A percentile compares a stretch with the other conserved stretches of the same genome.
phyloP scores from a whole-genome alignment of 2,888 invertebrate species.

The Diabrotica balteata region DNA sequence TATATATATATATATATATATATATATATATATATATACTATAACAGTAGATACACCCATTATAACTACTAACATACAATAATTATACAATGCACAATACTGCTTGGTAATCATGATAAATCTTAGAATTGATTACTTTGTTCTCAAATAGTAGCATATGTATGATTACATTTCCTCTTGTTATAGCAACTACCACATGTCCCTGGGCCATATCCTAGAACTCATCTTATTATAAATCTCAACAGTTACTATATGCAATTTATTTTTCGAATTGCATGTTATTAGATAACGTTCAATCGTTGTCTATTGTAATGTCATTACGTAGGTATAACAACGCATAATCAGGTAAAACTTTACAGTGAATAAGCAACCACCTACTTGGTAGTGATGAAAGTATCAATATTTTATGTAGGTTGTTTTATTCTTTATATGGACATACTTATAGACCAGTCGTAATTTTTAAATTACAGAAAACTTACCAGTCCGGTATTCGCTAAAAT shows the following conservation, averaged over 20 bases:
- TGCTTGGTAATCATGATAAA: no score
- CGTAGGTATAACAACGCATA: constrained; percentile 8
- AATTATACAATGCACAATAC: no score
- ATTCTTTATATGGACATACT: not conserved
- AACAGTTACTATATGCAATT: no score
- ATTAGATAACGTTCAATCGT: constrained; percentile 18
- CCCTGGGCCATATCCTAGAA: constrained; percentile 1
- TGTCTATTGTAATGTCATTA: constrained; percentile 16
- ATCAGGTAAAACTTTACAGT: constrained; percentile 15
- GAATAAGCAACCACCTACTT: constrained; percentile 10
- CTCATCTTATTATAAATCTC: no score
- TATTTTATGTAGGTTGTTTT: not conserved
- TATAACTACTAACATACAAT: constrained; percentile 1
- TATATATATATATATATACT: no score
- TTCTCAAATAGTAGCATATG: no score
- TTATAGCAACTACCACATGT: not conserved
- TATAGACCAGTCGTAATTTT: not conserved
- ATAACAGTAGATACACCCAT: no score
- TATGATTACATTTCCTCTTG: not conserved
- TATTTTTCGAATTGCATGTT: constrained; percentile 6
- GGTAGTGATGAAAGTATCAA: constrained; percentile 1
- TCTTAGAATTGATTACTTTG: no score
- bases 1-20: no score
- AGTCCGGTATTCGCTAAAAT: not conserved
- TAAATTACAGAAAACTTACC: not conserved